Evolutionary conservation across 2,888 invertebrate species (phyloP).

Genomic region (Plutella xylostella): DNA sequence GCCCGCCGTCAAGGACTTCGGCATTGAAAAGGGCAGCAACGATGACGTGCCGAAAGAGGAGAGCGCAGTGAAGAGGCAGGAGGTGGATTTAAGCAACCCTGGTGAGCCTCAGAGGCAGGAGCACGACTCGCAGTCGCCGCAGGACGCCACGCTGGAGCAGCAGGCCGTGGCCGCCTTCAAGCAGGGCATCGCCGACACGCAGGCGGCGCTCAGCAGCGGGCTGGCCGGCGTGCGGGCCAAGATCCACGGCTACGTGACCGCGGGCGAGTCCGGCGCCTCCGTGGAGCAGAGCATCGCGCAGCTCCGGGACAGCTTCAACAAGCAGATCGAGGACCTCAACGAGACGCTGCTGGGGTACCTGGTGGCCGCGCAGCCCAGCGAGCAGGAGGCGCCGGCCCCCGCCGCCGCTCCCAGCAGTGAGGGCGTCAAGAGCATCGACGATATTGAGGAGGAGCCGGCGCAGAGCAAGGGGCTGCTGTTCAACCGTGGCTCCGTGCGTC

Average conservation of each 20-base stretch:
- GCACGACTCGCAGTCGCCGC: constrained; percentile 54
- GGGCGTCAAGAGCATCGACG: constrained; percentile 23
- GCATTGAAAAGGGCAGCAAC: constrained; percentile 24
- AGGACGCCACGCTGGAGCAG: constrained; percentile 31
- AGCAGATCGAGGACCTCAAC: constrained; percentile 40
- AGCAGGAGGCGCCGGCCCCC: not conserved
- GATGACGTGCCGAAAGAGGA: constrained; percentile 25
- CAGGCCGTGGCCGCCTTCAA: constrained; percentile 30
- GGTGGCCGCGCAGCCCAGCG: not conserved
- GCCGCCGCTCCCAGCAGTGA: no score
- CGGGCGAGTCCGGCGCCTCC: constrained; percentile 31
- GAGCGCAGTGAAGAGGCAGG: constrained; percentile 33
- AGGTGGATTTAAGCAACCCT: constrained; percentile 43
- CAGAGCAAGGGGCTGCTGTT: constrained; percentile 28
- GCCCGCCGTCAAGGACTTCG: constrained; percentile 23
- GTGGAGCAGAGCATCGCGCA: constrained; percentile 36
- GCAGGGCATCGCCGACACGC: constrained; percentile 34
- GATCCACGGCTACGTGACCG: constrained; percentile 34
- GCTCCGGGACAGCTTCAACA: constrained; percentile 33
- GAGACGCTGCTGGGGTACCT: constrained; percentile 21
- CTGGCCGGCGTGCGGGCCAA: constrained; percentile 34
- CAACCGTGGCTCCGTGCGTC: not conserved
- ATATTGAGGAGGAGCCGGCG: constrained; percentile 40
- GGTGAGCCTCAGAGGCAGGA: constrained; percentile 52
- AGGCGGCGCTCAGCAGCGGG: constrained; percentile 27